Evolutionary conservation across 2,888 invertebrate species (phyloP), one percentile per base, ranked within the genome.

Genomic region (Leptura quadrifasciata): DNA sequence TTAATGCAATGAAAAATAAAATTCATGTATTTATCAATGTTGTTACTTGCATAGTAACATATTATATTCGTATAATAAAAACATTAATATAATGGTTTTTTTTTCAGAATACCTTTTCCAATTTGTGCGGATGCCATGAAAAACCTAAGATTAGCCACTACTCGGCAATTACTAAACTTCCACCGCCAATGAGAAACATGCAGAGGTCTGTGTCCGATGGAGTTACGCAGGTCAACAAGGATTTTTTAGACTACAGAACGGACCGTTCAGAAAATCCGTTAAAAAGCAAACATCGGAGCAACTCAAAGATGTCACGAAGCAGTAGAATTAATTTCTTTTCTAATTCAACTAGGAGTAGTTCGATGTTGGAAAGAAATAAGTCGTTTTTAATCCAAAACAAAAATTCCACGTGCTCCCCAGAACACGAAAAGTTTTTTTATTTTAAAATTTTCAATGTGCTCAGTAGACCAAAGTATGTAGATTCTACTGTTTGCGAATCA

Each of bases 261-360:
- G 69, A 31, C 15, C 57, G 47, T 9, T 35, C 69, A 21, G 21
- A 6, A 15, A 18, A 18, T n/a, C 20, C 18, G 5, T 73, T 65
- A n/a, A n/a, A 15, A 54, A 18, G 27, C n/a, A 58, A 55, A 24
- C 57, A 12, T 31, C 64, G 47, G 18, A 60, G 35, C 55, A 69
- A 24, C 82, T 88, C 88, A n/a, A 90, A 89, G 0, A 88, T 86
- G 77, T 89, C 78, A 10, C 76, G 57, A 64, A 71, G 47, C 54
- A 74, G 60, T 52, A 39, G 67, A 31, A 65, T 63, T 20, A 76
- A 61, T 17, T 75, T 89, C 54, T 88, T 87, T 76, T 88, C 87
- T 58, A 89, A 89, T 72, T 90, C 90, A 88, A 87, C 87, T 24
- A 21, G 87, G 85, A 8, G 87, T 86, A 76, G 76, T 83, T 10